Base-by-base conservation (phyloP, 1,140 invertebrate genomes). In the Globodera ellingtonae region DNA sequence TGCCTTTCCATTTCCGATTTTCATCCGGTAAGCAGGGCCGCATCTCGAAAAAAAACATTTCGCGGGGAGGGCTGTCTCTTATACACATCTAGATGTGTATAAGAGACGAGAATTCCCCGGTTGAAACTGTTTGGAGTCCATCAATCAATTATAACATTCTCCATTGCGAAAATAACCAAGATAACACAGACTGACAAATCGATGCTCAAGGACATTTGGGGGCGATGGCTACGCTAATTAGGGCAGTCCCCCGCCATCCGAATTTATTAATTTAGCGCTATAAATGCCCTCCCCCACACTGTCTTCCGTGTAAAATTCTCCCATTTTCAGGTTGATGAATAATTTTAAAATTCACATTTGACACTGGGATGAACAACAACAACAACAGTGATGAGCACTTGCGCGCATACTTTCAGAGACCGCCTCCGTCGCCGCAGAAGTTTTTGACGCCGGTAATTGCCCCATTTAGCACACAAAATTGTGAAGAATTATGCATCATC, bases 1-100 rank as follows among this genome's bases (percentile, higher is more conserved):
- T 99, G 97, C 91, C 92, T 99, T 77, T 98, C 95, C 80, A 98
- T 98, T 84, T 95, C 94, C 83, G 97, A 99, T 90, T 99, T 95
- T 89, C 97, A 99, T 91, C 97, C 97, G 0, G 96, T 93, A 86
- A 8, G 50, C 47, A 21, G 24, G 13, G 73, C n/a, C n/a, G 24
- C 8, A 52, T 0, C n/a, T 24, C 0, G 24, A 24, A 24, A 24
- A 0, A 24, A 24, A 78, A 50, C 46, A 8, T 72, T 24, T 8
- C 4, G 13, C n/a, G 15, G 6, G 70, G 70, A n/a, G n/a, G n/a
- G n/a, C n/a, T n/a, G n/a, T n/a, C n/a, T n/a, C n/a, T n/a, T n/a
- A n/a, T n/a, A n/a, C n/a, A n/a, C n/a, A n/a, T n/a, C n/a, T n/a
- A n/a, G n/a, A n/a, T n/a, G n/a, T n/a, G n/a, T n/a, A n/a, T n/a